Conservation (phyloP, 2,113 vertebrate genomes). For the Pteruthius melanotis region DNA sequence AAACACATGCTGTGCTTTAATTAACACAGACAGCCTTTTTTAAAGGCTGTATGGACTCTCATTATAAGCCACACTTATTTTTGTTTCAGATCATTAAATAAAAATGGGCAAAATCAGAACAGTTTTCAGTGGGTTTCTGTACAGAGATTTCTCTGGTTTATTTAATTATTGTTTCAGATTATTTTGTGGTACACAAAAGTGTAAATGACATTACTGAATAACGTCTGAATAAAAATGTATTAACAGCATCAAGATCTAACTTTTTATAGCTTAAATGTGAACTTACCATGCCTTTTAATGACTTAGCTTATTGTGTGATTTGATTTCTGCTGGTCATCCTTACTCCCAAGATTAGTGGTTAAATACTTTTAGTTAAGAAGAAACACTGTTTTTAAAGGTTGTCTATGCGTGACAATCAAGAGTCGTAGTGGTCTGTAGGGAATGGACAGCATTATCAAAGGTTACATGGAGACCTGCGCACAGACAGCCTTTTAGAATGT, state of each 20-base stretch:
- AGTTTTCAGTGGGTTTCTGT: background rate
- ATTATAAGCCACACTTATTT: background rate
- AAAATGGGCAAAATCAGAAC: background rate
- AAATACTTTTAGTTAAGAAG: background rate
- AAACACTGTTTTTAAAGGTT: background rate
- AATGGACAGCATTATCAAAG: background rate
- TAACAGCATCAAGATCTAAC: background rate
- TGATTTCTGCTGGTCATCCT: no score
- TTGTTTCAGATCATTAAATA: background rate
- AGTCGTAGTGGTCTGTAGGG: background rate
- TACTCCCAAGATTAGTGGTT: no score
- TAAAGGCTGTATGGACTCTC: background rate
- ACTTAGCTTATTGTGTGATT: no score
- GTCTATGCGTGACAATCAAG: background rate
- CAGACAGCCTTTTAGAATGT: background rate
- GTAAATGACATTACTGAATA: background rate
- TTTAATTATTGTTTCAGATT: background rate
- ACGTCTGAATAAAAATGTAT: background rate
- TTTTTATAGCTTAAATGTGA: background rate
- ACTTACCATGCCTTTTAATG: background rate
- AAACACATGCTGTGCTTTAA: background rate
- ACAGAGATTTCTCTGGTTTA: background rate
- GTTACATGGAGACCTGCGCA: background rate
- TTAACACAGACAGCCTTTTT: background rate
- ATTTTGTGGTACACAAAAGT: background rate